Percentiles rank a stretch among this genome's conserved stretches.
phyloP scores from a whole-genome alignment of 2,113 vertebrate genomes.

The Erythrocercus mccallii region DNA sequence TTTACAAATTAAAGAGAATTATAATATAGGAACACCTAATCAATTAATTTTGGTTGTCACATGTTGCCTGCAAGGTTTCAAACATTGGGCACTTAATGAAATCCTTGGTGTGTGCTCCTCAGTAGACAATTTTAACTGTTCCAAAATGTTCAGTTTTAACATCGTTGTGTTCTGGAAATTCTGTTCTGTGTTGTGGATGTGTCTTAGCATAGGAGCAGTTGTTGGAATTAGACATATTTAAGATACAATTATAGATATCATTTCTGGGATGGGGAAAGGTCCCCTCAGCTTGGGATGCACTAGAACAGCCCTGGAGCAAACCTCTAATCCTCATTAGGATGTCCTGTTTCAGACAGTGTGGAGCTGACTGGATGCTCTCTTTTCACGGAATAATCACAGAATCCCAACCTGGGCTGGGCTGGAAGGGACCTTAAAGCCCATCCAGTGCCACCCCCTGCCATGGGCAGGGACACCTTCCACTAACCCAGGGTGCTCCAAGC shows the following conservation, averaged over 20 bases:
- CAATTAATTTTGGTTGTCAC: not conserved
- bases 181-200: fast-evolving
- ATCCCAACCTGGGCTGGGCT: not conserved
- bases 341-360: not conserved
- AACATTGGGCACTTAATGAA: not conserved
- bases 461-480: not conserved
- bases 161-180: not conserved
- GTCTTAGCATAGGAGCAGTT: not conserved
- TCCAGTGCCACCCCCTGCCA: not conserved
- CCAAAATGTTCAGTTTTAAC: not conserved
- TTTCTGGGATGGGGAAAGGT: not conserved
- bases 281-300: not conserved
- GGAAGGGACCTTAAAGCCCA: not conserved
- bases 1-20: not conserved
- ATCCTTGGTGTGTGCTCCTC: not conserved
- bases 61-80: not conserved
- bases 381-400: not conserved
- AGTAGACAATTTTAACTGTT: not conserved
- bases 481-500: not conserved
- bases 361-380: not conserved
- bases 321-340: fast-evolving
- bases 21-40: not conserved
- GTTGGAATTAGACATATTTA: not conserved
- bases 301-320: not conserved
- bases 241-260: not conserved